A percentile compares a stretch with the other conserved stretches of the same genome.
phyloP scores from a whole-genome alignment of 1,140 invertebrate species.

The Caerostris darwini region DNA sequence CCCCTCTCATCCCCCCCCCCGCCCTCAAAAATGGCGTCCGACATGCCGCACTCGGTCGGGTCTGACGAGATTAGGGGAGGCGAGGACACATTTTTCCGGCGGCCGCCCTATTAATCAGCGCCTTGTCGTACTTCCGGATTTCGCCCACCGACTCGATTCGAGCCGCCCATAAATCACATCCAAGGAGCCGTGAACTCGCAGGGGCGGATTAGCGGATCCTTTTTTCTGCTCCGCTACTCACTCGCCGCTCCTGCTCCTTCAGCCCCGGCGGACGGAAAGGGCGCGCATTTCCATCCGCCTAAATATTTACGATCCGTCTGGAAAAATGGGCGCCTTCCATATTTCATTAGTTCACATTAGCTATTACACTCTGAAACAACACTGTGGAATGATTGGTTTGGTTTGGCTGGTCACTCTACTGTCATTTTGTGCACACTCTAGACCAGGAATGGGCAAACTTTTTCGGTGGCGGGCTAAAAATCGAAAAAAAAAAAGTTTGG shows the following conservation, averaged over 20 bases:
- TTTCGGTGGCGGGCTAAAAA: no score
- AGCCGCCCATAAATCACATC: background rate
- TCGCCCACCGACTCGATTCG: background rate
- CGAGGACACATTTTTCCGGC: background rate
- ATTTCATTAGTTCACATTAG: background rate
- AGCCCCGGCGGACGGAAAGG: background rate
- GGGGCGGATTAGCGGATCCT: background rate
- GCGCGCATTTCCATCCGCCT: background rate
- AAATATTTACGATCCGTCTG: background rate
- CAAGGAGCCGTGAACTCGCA: conserved; percentile 11
- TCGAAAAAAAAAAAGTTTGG: no score
- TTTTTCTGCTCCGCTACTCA: background rate
- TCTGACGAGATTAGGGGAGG: background rate
- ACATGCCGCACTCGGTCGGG: background rate
- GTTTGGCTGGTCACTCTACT: no score
- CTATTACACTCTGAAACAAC: no score
- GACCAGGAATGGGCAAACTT: no score
- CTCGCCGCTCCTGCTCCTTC: background rate
- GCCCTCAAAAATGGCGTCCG: background rate
- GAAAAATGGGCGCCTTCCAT: no score
- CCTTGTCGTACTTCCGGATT: background rate
- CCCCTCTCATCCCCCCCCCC: no score
- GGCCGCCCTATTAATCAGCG: background rate
- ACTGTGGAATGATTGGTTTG: no score
- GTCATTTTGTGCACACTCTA: no score